Conservation (phyloP, 2,888 invertebrate species). For the Pediacus dermestoides region DNA sequence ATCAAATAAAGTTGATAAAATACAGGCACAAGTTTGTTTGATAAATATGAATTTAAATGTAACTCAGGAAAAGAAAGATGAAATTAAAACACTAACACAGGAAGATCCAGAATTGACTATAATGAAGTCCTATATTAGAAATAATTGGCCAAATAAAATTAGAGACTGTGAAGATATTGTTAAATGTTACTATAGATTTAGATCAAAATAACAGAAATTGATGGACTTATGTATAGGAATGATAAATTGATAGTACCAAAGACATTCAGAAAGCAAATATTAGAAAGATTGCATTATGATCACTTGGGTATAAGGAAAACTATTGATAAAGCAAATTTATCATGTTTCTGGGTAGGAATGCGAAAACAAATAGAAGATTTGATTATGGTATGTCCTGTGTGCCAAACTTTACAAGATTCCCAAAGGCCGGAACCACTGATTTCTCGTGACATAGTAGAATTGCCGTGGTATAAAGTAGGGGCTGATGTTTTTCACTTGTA, state of each 20-base stretch:
- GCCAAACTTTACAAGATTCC: conserved; percentile 9
- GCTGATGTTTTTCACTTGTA: conserved; percentile 16
- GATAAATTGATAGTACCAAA: conserved; percentile 21
- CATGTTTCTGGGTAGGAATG: conserved; percentile 31
- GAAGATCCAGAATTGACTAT: too few species aligned
- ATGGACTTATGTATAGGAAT: conserved; percentile 22
- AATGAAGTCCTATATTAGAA: too few species aligned
- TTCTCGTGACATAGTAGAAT: conserved; percentile 11
- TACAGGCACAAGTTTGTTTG: too few species aligned
- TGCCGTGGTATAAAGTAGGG: conserved; percentile 18
- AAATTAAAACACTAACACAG: too few species aligned
- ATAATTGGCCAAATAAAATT: conserved; percentile 29
- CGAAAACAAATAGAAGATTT: conserved; percentile 26
- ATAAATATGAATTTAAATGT: too few species aligned
- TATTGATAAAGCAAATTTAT: conserved; percentile 21
- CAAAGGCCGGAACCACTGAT: conserved; percentile 17
- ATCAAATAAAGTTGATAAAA: too few species aligned
- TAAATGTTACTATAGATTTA: conserved; percentile 17
- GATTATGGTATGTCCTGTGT: conserved; percentile 11
- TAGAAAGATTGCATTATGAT: conserved; percentile 16
- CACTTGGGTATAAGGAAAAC: conserved; percentile 28
- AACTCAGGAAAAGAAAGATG: too few species aligned
- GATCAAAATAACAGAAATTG: conserved; percentile 14
- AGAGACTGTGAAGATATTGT: conserved; percentile 14
- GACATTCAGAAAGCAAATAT: conserved; percentile 15